Percentiles rank a stretch among this genome's conserved stretches.
Conservation (phyloP, 2,797 vertebrate genomes). For the Sebastes matsubarae region DNA sequence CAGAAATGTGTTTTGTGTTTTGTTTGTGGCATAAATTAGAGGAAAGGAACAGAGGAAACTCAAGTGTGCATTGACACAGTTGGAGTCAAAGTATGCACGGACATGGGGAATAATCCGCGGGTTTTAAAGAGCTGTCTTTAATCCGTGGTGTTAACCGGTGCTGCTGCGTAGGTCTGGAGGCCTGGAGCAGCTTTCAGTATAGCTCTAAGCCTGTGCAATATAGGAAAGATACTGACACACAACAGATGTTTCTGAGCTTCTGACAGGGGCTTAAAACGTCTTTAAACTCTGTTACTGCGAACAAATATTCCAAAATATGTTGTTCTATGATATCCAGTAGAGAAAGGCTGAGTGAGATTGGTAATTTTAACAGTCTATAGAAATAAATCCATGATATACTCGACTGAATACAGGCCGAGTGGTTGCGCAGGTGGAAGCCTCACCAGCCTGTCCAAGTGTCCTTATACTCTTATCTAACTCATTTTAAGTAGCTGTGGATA, state of each 20-base stretch:
- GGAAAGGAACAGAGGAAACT: constrained; percentile 40
- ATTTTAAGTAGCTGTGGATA: background rate
- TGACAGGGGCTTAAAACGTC: constrained; percentile 31
- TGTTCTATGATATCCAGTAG: background rate
- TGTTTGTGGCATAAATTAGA: constrained; percentile 74
- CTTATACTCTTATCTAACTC: background rate
- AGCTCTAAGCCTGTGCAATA: constrained; percentile 48
- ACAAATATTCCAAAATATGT: constrained; percentile 24
- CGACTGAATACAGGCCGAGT: background rate
- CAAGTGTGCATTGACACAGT: constrained; percentile 25
- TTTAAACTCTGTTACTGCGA: constrained; percentile 23
- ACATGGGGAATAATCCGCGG: constrained; percentile 59
- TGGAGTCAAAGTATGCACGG: constrained; percentile 24
- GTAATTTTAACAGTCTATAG: background rate
- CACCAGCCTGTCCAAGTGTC: background rate
- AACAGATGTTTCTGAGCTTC: constrained; percentile 55
- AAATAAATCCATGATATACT: background rate
- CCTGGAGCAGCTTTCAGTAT: constrained; percentile 49
- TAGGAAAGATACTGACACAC: constrained; percentile 41
- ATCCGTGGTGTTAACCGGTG: constrained; percentile 52
- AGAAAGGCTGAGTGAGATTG: background rate
- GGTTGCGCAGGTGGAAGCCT: background rate
- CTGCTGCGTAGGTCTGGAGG: constrained; percentile 27
- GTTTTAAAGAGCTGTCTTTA: constrained; percentile 58
- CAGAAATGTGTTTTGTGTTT: constrained; percentile 74